Percentiles rank a stretch among this genome's conserved stretches.
These are phyloP conservation scores for Lophotis ruficrista DNA, from an alignment of 2,113 vertebrate genomes.

Conservation along the genomic window DNA sequence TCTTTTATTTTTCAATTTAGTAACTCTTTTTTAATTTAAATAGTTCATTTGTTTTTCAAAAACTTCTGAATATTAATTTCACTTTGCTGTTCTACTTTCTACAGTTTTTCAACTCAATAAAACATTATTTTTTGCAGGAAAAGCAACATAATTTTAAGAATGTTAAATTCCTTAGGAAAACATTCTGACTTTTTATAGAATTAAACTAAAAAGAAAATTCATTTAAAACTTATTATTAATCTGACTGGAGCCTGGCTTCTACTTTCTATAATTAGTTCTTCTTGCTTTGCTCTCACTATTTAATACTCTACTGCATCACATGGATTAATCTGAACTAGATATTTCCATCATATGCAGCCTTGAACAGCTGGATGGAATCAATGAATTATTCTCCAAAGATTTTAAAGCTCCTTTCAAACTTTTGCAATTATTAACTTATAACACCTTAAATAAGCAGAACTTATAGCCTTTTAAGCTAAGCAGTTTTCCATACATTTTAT, in stretches of 20 bases:
- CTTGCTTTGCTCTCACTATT: not conserved
- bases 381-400: conserved; percentile 4
- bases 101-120: not conserved
- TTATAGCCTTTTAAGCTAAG: not conserved
- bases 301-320: not conserved
- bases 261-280: conserved; percentile 18
- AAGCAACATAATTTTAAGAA: not conserved
- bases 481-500: not conserved
- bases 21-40: not conserved
- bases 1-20: not conserved
- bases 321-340: conserved; percentile 9
- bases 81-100: not conserved
- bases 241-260: not conserved
- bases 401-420: conserved; percentile 3
- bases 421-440: not conserved
- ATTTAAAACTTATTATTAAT: not conserved
- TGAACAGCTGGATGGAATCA: not conserved
- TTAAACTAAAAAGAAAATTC: not conserved
- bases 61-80: not conserved
- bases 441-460: not conserved
- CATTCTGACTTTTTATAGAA: not conserved
- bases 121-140: not conserved
- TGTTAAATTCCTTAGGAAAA: not conserved
- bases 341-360: not conserved
- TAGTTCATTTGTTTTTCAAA: not conserved